Conservation (phyloP, 2,797 vertebrate species). For the Pampus argenteus region DNA sequence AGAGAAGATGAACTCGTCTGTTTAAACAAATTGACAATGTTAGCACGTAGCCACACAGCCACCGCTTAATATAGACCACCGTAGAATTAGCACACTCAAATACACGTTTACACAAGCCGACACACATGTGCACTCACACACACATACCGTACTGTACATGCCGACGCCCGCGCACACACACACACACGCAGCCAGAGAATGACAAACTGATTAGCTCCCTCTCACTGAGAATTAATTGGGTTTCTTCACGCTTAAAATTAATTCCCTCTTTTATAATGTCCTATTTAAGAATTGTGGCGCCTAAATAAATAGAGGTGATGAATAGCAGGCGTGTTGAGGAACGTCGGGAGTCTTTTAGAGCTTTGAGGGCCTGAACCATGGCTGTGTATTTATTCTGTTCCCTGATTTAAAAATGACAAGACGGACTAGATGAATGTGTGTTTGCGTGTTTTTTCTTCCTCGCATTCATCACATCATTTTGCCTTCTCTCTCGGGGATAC, state of each 20-base stretch:
- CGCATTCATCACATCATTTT: neutral
- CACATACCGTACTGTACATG: constrained; percentile 16
- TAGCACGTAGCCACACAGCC: constrained; percentile 24
- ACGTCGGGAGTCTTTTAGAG: constrained; percentile 16
- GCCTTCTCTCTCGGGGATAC: neutral
- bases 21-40: constrained; percentile 44
- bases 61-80: constrained; percentile 16
- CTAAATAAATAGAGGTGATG: constrained; percentile 77
- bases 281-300: constrained; percentile 66
- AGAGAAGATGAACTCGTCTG: constrained; percentile 25
- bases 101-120: neutral
- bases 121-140: neutral
- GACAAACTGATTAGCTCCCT: constrained; percentile 80
- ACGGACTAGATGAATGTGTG: neutral
- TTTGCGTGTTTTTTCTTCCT: constrained; percentile 2
- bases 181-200: constrained; percentile 53
- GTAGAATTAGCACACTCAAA: constrained; percentile 25
- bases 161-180: constrained; percentile 36
- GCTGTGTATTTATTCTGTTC: constrained; percentile 22
- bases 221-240: constrained; percentile 83
- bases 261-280: constrained; percentile 80
- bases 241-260: constrained; percentile 83
- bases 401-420: constrained; percentile 15
- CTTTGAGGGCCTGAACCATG: neutral
- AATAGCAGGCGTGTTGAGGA: constrained; percentile 47